phyloP scores from a whole-genome alignment of 2,113 vertebrate genomes.

The Abramis brama region DNA sequence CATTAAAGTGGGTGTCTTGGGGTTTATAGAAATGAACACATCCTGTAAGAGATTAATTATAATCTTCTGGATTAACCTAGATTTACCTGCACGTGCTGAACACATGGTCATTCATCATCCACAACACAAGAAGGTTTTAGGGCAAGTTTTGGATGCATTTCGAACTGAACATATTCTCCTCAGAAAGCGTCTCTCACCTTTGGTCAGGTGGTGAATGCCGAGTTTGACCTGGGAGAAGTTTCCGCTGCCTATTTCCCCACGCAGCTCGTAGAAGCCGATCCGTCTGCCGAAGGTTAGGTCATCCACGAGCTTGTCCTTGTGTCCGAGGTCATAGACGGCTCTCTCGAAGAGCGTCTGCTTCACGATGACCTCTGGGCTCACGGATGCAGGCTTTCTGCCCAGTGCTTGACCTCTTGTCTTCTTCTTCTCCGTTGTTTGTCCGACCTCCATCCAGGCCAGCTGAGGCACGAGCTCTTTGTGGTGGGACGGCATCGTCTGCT shows the following conservation, averaged over 20 bases:
- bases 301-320: conserved; percentile 67
- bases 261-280: conserved; percentile 75
- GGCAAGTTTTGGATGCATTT: background rate
- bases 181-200: conserved; percentile 65
- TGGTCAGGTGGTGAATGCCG: conserved; percentile 76
- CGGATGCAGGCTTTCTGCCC: background rate
- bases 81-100: background rate
- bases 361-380: conserved; percentile 25
- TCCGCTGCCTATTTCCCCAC: conserved; percentile 74
- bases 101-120: background rate
- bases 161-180: background rate
- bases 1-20: background rate
- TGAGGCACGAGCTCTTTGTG: conserved; percentile 29
- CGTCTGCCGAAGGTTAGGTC: conserved; percentile 69
- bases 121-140: background rate
- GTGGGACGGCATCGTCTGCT: conserved; percentile 38
- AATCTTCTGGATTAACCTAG: conserved; percentile 58
- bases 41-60: conserved; percentile 51
- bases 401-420: background rate
- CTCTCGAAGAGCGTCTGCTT: conserved; percentile 63
- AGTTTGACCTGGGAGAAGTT: conserved; percentile 79
- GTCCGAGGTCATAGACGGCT: conserved; percentile 68
- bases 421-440: conserved; percentile 22
- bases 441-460: conserved; percentile 16
- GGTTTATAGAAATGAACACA: background rate